Evolutionary conservation across 2,113 vertebrate genomes (phyloP).

Genomic region (Aleadryas rufinucha): DNA sequence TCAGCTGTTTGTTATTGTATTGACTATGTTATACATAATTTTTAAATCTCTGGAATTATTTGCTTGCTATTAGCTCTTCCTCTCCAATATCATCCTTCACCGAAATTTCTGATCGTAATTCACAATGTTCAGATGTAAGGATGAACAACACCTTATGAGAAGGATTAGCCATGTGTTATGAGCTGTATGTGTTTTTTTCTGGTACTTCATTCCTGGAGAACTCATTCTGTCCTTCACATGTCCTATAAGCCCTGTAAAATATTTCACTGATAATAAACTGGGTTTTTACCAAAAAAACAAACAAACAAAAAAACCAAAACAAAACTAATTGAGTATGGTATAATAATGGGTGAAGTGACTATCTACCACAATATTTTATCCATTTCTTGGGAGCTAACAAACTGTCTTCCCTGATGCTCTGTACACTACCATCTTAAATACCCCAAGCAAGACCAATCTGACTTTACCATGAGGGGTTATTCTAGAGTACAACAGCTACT

Average conservation of each 20-base stretch:
- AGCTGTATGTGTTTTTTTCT: not conserved
- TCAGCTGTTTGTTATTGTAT: constrained; percentile 37
- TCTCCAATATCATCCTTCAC: not conserved
- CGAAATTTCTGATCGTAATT: not conserved
- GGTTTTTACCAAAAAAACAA: accelerated
- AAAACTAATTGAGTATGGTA: not conserved
- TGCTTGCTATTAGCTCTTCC: not conserved
- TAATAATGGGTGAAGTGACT: not conserved
- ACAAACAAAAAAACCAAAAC: not conserved
- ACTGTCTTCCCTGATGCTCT: not conserved
- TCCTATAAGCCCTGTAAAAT: not conserved
- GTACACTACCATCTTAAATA: not conserved
- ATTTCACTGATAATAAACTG: not conserved
- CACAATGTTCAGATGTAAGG: not conserved
- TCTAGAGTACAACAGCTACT: not conserved
- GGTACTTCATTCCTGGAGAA: not conserved
- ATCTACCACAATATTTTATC: not conserved
- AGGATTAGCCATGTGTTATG: not conserved
- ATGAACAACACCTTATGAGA: not conserved
- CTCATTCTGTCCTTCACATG: not conserved
- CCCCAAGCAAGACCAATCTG: not conserved
- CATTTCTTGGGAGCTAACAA: not conserved
- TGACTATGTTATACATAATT: constrained; percentile 39
- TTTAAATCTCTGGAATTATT: constrained; percentile 55
- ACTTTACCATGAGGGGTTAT: not conserved